Conservation (phyloP, 2,888 invertebrate species). For the Amphipoea oculea region DNA sequence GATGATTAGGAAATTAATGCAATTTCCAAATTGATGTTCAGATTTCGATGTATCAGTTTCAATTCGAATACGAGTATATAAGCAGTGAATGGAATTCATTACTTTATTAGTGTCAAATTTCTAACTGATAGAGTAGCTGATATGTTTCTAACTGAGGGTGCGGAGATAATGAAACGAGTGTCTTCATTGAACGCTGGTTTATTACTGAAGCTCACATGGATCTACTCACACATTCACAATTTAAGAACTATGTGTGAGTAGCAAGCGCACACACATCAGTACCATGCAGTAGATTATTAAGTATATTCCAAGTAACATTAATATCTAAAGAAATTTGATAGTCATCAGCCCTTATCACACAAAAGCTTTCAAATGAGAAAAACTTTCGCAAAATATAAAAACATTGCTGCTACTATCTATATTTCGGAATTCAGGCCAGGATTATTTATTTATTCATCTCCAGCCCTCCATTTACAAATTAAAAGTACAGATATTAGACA, state of each 20-base stretch:
- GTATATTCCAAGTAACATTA: background rate
- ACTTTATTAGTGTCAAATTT: background rate
- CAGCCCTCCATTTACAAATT: slow-evolving; percentile 46
- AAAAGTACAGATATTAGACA: slow-evolving; percentile 47
- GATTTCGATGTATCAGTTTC: slow-evolving; percentile 35
- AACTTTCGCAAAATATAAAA: slow-evolving; percentile 2
- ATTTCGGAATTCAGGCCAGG: slow-evolving; percentile 16
- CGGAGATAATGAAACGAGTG: too few species aligned
- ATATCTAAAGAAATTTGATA: background rate
- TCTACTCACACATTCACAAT: too few species aligned
- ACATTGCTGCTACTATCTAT: background rate
- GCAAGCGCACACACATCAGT: too few species aligned
- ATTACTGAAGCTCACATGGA: too few species aligned
- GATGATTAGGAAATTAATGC: slow-evolving; percentile 34
- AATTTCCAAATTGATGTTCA: slow-evolving; percentile 40
- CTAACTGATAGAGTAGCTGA: background rate
- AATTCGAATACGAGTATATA: background rate
- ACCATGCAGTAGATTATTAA: background rate
- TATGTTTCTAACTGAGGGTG: too few species aligned
- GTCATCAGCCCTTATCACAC: background rate
- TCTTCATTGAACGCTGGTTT: too few species aligned
- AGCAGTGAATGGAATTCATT: background rate
- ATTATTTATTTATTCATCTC: slow-evolving; percentile 37
- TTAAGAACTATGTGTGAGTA: too few species aligned
- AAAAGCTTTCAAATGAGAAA: slow-evolving; percentile 10